Evolutionary conservation across 2,113 vertebrate species (phyloP).

Genomic region (Vanacampus margaritifer): DNA sequence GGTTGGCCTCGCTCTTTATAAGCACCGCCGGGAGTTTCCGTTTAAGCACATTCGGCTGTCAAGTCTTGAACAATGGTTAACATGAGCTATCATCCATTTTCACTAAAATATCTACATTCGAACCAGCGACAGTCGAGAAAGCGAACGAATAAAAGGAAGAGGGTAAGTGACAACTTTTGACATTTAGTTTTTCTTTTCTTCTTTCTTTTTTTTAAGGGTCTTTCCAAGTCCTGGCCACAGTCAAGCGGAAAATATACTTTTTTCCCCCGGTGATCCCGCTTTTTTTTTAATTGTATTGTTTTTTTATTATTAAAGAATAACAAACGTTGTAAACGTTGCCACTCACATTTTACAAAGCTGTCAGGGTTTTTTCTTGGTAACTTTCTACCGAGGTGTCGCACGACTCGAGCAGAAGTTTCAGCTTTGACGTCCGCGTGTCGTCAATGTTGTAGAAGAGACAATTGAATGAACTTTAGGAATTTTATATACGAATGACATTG

Average conservation of each 20-base stretch:
- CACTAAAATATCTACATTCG: slow-evolving; percentile 76
- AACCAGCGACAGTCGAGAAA: slow-evolving; percentile 75
- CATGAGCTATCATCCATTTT: slow-evolving; percentile 78
- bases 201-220: slow-evolving; percentile 8
- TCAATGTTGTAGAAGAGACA: not conserved
- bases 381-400: slow-evolving; percentile 22
- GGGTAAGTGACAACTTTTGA: slow-evolving; percentile 60
- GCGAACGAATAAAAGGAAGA: slow-evolving; percentile 79
- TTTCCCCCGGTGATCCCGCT: not conserved
- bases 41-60: slow-evolving; percentile 76
- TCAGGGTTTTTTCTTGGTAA: not conserved
- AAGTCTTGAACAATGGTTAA: slow-evolving; percentile 83
- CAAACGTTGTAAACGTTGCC: not conserved
- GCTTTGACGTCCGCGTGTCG: not conserved
- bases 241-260: not conserved
- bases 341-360: not conserved
- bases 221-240: not conserved
- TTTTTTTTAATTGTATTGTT: not conserved
- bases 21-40: slow-evolving; percentile 80
- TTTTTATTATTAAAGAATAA: no score
- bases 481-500: not conserved
- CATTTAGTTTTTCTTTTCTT: not conserved
- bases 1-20: slow-evolving; percentile 75
- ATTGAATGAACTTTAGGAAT: not conserved
- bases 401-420: slow-evolving; percentile 37